A percentile compares a stretch with the other conserved stretches of the same genome.
These are phyloP conservation scores for Lampris incognitus DNA, from an alignment of 2,113 vertebrate genomes.

Conservation along the genomic window DNA sequence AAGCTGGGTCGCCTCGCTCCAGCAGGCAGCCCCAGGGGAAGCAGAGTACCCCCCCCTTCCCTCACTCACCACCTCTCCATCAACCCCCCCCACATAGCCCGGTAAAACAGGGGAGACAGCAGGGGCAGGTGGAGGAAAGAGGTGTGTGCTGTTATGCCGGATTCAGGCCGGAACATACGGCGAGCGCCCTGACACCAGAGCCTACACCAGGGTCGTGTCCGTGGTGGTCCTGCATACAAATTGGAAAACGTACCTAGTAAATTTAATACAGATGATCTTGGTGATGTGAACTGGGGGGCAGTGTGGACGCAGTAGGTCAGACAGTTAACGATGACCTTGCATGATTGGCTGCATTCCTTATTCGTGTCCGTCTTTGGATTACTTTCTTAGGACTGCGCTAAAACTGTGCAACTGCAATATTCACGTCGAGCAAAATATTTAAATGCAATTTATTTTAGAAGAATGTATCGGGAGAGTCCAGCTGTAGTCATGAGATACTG, in stretches of 20 bases:
- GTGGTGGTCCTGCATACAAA: constrained; percentile 16
- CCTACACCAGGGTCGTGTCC: constrained; percentile 36
- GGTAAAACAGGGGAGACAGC: constrained; percentile 46
- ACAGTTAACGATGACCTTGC: constrained; percentile 36
- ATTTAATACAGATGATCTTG: constrained; percentile 35
- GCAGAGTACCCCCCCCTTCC: constrained; percentile 66
- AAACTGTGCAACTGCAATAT: constrained; percentile 12
- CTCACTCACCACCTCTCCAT: constrained; percentile 60
- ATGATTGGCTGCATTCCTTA: constrained; percentile 18
- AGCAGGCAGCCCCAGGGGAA: constrained; percentile 83
- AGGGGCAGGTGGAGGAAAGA: constrained; percentile 68
- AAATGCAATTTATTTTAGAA: constrained; percentile 9
- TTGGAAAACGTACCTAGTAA: constrained; percentile 18
- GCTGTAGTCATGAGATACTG: not conserved
- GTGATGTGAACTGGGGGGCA: constrained; percentile 33
- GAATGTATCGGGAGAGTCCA: not conserved
- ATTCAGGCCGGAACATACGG: not conserved
- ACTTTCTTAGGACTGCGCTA: constrained; percentile 1
- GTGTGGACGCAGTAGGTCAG: constrained; percentile 16
- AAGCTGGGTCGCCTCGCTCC: constrained; percentile 95
- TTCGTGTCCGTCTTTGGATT: constrained; percentile 25
- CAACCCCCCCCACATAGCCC: constrained; percentile 44
- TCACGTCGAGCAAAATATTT: not conserved
- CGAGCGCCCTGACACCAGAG: constrained; percentile 21
- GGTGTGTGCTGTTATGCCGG: constrained; percentile 46